Evolutionary conservation across 2,797 vertebrate genomes (phyloP), one percentile per base, ranked within the genome.

Genomic region (Craterocephalus amniculus): DNA sequence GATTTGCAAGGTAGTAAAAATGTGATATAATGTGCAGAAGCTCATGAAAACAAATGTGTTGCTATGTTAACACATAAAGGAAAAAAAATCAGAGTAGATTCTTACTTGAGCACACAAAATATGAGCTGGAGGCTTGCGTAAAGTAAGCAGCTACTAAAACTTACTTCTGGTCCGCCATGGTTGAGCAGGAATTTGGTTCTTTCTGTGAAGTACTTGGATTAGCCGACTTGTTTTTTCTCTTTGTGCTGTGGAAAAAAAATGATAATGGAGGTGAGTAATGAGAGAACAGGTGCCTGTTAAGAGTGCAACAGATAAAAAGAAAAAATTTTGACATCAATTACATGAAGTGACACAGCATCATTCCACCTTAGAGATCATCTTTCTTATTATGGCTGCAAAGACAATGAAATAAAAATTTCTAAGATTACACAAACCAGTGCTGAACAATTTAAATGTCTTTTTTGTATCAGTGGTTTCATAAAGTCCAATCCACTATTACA

Each of bases 121-220:
- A 60, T 36, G 61, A 69, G 18, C 38, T 16, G 43, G 72, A 65
- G 5, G 45, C 31, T 69, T 49, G 5, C 10, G 2, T 55, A 4
- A 24, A 29, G 36, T 18, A 59, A 29, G 18, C 18, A 55, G 57
- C 35, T 20, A 45, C 24, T 36, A 5, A 58, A 63, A 92, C 93
- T 94, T 89, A 95, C 95, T 92, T 94, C 31, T 90, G 86, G 68
- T 93, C 89, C 74, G 85, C 90, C 82, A 88, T 93, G 73, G 78
- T 85, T 66, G 85, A 88, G 84, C 82, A 58, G 79, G 76, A 85
- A 66, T 90, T 78, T 45, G 76, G 60, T 65, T 85, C 80, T 78
- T 58, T 87, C 59, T 78, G 90, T 83, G 83, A 72, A 58, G 76
- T 75, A 69, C 68, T 88, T 64, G 72, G 52, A 74, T 86, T 83